Evolutionary conservation across 2,888 invertebrate species (phyloP).

Genomic region (Agrypnus murinus): DNA sequence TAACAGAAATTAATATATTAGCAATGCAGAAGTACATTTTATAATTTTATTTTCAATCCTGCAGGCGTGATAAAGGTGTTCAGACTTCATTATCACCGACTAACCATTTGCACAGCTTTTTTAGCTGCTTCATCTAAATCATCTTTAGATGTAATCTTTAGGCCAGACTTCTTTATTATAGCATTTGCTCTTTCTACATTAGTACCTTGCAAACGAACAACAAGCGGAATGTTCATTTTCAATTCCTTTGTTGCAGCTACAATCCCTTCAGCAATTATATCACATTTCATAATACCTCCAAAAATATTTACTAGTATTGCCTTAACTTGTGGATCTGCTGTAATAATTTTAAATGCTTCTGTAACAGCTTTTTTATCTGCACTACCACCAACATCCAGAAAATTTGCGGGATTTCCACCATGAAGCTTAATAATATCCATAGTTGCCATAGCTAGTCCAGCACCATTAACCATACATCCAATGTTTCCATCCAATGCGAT

Average conservation of each 20-base stretch:
- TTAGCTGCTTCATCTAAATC: conserved; percentile 86
- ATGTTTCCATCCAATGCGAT: conserved; percentile 95
- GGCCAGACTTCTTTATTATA: conserved; percentile 81
- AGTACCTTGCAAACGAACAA: conserved; percentile 92
- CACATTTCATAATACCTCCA: conserved; percentile 91
- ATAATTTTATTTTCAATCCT: no score
- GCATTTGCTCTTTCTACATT: conserved; percentile 88
- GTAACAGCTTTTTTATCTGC: conserved; percentile 92
- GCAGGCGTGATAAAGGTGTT: no score
- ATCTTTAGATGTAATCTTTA: conserved; percentile 86
- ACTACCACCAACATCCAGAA: conserved; percentile 96
- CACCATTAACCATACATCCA: conserved; percentile 96
- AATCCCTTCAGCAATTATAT: conserved; percentile 97
- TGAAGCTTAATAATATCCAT: conserved; percentile 98
- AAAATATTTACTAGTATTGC: conserved; percentile 97
- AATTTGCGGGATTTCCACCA: conserved; percentile 96
- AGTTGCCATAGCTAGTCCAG: conserved; percentile 97
- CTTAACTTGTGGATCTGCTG: conserved; percentile 94
- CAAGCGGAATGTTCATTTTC: conserved; percentile 92
- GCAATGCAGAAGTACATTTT: no score
- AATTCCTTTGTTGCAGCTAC: conserved; percentile 94
- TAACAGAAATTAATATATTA: no score
- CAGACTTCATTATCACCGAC: no score
- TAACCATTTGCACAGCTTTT: not conserved
- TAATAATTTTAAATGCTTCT: conserved; percentile 96